Base-by-base conservation (phyloP, 2,797 vertebrate genomes). In the Galaxias olidus region DNA sequence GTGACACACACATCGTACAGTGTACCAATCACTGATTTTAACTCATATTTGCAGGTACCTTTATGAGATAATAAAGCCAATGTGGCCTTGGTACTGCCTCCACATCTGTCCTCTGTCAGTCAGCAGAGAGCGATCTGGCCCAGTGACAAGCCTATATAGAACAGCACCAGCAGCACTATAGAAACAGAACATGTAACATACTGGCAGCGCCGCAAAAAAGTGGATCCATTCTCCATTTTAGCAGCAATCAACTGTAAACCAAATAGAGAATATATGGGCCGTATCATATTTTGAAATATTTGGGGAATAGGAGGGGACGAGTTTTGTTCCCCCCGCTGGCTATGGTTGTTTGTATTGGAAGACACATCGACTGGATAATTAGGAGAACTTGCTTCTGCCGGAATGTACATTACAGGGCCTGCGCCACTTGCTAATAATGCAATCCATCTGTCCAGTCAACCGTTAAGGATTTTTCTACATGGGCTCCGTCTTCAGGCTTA, bases 281-380 rank as follows among this genome's bases (percentile, higher is more conserved):
- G 17, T 41, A 60, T 65, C 14, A 61, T 51, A 73, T 61, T 44
- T 40, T 69, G 8, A 69, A 58, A 61, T 66, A 43, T 20, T 18
- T 19, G 17, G 43, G 44, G 46, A 56, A 50, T 55, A n/a, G 6
- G 48, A 17, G 20, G 56, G 14, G 41, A 57, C 12, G 5, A 10
- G 50, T 17, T 42, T 6, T 4, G 9, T 14, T 13, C 14, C 61
- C 64, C 57, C 66, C 66, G 63, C 63, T 75, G 51, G 53, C 73
- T 72, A 72, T 41, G 19, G 68, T 75, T 75, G 68, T 84, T 80
- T 84, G 83, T 78, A 75, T 73, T 79, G 76, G 73, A 88, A 70
- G 73, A 67, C 63, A 66, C 63, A 79, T 83, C 68, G 78, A 80
- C 65, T 82, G 76, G 66, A 81, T 84, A 78, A 86, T 86, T 78